A percentile compares a stretch with the other conserved stretches of the same genome.
These are phyloP conservation scores for Drosophila athabasca DNA, from an alignment of 1,140 invertebrate genomes.

Conservation along the genomic window DNA sequence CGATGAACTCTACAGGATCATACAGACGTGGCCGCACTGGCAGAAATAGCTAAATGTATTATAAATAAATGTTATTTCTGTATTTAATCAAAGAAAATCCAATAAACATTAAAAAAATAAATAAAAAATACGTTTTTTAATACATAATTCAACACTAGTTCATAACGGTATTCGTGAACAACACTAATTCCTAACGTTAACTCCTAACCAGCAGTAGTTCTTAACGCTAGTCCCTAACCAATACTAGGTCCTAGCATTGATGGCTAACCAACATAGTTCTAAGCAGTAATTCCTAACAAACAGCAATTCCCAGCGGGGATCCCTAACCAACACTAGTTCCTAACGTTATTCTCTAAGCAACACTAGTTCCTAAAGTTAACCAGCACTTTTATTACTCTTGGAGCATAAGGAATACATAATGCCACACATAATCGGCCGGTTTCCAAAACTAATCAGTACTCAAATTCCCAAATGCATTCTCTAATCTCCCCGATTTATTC, in stretches of 20 bases:
- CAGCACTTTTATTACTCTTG: not conserved
- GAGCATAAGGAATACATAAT: no score
- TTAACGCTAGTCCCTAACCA: no score
- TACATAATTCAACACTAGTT: no score
- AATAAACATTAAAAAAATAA: not conserved
- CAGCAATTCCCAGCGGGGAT: no score
- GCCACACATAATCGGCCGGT: no score
- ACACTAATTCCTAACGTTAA: no score
- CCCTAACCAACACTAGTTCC: not conserved
- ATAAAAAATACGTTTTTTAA: no score
- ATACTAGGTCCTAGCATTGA: no score
- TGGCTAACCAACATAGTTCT: no score
- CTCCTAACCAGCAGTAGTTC: no score
- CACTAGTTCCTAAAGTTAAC: not conserved
- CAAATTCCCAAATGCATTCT: not conserved
- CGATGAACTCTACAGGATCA: constrained; percentile 85
- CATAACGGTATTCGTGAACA: no score
- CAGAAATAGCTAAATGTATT: not conserved
- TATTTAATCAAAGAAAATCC: not conserved
- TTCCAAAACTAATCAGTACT: not conserved
- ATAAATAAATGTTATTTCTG: constrained; percentile 26
- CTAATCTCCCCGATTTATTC: not conserved
- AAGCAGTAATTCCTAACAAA: no score
- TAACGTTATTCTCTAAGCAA: not conserved
- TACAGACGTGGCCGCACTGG: constrained; percentile 86